Evolutionary conservation across 2,797 vertebrate genomes (phyloP).

Genomic region (Falco rusticolus): DNA sequence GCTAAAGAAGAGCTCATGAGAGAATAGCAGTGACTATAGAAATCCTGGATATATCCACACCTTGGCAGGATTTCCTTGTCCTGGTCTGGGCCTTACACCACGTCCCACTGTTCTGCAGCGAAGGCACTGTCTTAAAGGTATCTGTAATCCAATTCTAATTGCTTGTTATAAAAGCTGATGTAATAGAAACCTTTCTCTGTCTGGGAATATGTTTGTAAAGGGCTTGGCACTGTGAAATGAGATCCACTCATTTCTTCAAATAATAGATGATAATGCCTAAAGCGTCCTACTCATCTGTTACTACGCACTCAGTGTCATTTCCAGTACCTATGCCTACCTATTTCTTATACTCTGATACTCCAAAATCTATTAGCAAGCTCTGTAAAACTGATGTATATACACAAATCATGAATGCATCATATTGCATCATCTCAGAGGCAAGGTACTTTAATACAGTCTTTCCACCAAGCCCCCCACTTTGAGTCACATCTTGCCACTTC

Average conservation of each 20-base stretch:
- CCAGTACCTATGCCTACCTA: not conserved
- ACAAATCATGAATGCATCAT: not conserved
- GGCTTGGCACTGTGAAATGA: not conserved
- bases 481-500: not conserved
- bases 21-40: not conserved
- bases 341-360: not conserved
- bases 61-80: not conserved
- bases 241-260: not conserved
- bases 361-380: not conserved
- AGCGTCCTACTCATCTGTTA: not conserved
- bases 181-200: not conserved
- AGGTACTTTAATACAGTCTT: not conserved
- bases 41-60: not conserved
- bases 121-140: not conserved
- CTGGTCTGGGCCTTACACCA: not conserved
- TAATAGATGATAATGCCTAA: not conserved
- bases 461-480: not conserved
- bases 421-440: not conserved
- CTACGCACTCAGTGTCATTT: not conserved
- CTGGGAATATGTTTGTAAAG: not conserved
- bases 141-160: not conserved
- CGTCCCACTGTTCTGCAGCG: not conserved
- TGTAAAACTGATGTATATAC: not conserved
- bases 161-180: not conserved
- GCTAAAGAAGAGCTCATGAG: not conserved